These are phyloP conservation scores for Drosophila pseudotalamancana DNA, from an alignment of 2,888 invertebrate species.

Conservation along the genomic window DNA sequence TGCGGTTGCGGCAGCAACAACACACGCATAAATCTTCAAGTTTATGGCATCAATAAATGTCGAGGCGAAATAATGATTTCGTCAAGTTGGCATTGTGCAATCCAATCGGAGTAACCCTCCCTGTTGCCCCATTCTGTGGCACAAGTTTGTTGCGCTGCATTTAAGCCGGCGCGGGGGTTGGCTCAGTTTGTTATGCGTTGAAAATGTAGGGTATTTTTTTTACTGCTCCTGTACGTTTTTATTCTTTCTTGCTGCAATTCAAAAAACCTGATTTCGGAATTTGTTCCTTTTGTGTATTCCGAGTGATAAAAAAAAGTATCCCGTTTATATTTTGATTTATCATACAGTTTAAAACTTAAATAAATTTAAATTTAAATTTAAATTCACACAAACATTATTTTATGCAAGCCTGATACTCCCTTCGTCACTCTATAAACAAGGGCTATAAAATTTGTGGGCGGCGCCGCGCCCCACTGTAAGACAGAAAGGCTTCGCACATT, in stretches of 20 bases:
- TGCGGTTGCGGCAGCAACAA: constrained; percentile 38
- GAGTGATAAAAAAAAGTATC: too few relatives aligned
- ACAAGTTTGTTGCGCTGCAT: constrained; percentile 31
- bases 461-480: constrained; percentile 12
- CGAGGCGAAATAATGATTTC: constrained; percentile 82
- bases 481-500: constrained; percentile 65
- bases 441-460: constrained; percentile 28
- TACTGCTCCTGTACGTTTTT: neutral
- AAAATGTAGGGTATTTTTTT: neutral
- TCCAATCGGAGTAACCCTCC: constrained; percentile 35
- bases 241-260: neutral
- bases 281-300: too few relatives aligned
- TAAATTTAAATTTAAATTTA: neutral
- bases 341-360: neutral
- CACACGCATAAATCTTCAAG: constrained; percentile 83
- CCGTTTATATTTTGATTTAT: too few relatives aligned
- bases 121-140: constrained; percentile 3
- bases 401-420: constrained; percentile 8
- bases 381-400: neutral
- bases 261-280: too few relatives aligned
- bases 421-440: neutral
- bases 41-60: constrained; percentile 85
- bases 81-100: constrained; percentile 74
- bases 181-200: neutral
- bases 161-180: constrained; percentile 14